Evolutionary conservation across 2,888 invertebrate genomes (phyloP).

Genomic region (Stratiomys singularior): DNA sequence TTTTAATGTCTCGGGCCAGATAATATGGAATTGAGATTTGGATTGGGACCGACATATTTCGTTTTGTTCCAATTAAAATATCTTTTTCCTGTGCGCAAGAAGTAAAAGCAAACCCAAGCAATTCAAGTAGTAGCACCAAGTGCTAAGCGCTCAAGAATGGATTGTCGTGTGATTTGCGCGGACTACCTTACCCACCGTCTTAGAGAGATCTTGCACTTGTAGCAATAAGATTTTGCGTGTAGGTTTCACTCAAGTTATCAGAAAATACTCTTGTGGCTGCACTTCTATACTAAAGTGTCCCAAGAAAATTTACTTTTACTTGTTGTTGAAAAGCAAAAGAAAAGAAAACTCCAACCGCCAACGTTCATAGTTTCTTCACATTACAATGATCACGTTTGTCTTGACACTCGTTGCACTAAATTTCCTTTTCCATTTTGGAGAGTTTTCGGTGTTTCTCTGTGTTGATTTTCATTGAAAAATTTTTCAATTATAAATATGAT

Average conservation of each 20-base stretch:
- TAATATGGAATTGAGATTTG: constrained; percentile 7
- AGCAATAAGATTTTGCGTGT: constrained; percentile 21
- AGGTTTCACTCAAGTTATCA: constrained; percentile 6
- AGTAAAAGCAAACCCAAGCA: not conserved
- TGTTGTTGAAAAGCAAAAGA: too few species aligned
- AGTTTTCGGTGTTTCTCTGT: too few species aligned
- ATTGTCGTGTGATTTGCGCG: not conserved
- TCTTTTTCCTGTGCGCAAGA: constrained; percentile 7
- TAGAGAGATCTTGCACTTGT: constrained; percentile 4
- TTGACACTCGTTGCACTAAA: too few species aligned
- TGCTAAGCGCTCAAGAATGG: not conserved
- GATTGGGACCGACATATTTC: constrained; percentile 21
- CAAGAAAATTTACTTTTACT: too few species aligned
- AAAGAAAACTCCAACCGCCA: too few species aligned
- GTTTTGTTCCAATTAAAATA: constrained; percentile 42
- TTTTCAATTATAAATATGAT: too few species aligned
- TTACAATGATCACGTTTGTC: too few species aligned
- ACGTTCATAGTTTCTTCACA: too few species aligned
- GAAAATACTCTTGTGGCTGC: not conserved
- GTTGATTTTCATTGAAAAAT: too few species aligned
- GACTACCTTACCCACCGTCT: not conserved
- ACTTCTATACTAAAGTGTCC: not conserved
- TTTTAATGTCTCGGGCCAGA: constrained; percentile 14
- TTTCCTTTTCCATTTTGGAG: too few species aligned
- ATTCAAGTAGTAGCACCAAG: not conserved